Evolutionary conservation across 2,888 invertebrate species (phyloP), one percentile per base, ranked within the genome.

Genomic region (Polia nebulosa): DNA sequence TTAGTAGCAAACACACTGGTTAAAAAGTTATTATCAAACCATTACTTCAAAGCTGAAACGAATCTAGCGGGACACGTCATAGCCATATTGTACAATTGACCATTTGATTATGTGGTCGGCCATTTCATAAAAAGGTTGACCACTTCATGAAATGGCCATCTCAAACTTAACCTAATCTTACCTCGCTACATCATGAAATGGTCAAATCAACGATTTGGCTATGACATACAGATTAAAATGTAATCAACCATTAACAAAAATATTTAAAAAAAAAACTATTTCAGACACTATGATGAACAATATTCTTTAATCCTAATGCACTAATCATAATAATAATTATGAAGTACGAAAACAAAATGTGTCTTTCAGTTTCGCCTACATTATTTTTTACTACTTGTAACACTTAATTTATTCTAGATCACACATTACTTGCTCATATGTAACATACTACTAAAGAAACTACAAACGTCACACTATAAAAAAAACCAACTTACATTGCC

Each of bases 401-500:
- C 27, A 49, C 49, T 17, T n/a, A n/a, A 17, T 25, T 15, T 20
- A 27, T 17, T 11, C 44, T 17, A 47, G 20, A 32, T 49, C n/a
- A 62, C 56, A 62, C 5, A 56, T 59, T 27, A 53, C 41, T 20
- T 57, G 49, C 32, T 5, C 47, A 69, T 1, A 27, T 57, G 15
- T 63, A 53, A 64, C n/a, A n/a, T n/a, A n/a, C n/a, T n/a, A n/a
- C n/a, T n/a, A 56, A 70, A 67, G 76, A 66, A 67, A 65, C 62
- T 27, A 68, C 29, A 70, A 62, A 58, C 53, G 13, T 61, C 45
- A 61, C n/a, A 47, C 22, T 6, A 70, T 41, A 58, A 51, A 57
- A 58, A 22, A 45, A 39, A 29, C 22, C 0, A 41, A 91, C 94
- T 93, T 84, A 95, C 95, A 87, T 85, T 87, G 59, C 81, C 88